Evolutionary conservation across 1,140 invertebrate species (phyloP), one percentile per base, ranked within the genome.

Genomic region (Stratiolaelaps scimitus): DNA sequence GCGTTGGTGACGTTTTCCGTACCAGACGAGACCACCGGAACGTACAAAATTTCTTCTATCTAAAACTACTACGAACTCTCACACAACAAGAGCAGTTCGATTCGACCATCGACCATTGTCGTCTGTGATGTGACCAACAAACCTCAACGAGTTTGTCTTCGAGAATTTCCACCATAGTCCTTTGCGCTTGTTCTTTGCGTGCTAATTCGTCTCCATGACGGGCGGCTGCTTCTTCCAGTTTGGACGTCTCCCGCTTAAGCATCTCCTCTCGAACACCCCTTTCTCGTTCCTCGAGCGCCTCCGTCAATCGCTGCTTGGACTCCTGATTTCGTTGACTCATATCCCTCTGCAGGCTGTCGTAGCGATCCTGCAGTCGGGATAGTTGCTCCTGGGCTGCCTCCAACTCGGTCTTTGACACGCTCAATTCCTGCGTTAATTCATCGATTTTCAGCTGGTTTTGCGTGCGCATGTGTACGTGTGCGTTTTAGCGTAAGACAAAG

Each of bases 81-180:
- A n/a, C n/a, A n/a, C n/a, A n/a, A n/a, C n/a, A n/a, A n/a, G n/a
- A n/a, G n/a, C n/a, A n/a, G n/a, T n/a, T n/a, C n/a, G n/a, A n/a
- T n/a, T n/a, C n/a, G n/a, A n/a, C n/a, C n/a, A n/a, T n/a, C n/a
- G n/a, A n/a, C n/a, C n/a, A n/a, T n/a, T n/a, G n/a, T n/a, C n/a
- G n/a, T n/a, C n/a, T n/a, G n/a, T n/a, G n/a, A n/a, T n/a, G n/a
- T n/a, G n/a, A 40, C 34, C 4, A 60, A 20, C 53, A 23, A 60
- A 34, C 53, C 20, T 60, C 53, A 34, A 60, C 53, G 53, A 60
- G 53, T 23, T 60, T 60, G 15, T 60, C 53, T 23, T 60, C 53
- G 15, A 60, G 23, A 60, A 60, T 60, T n/a, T 60, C 15, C 17
- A 60, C 53, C 17, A 60, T 17, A 23, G 26, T 60, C 15, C 10